These are phyloP conservation scores for Leptopilina boulardi DNA, from an alignment of 1,140 invertebrate species.

Conservation along the genomic window DNA sequence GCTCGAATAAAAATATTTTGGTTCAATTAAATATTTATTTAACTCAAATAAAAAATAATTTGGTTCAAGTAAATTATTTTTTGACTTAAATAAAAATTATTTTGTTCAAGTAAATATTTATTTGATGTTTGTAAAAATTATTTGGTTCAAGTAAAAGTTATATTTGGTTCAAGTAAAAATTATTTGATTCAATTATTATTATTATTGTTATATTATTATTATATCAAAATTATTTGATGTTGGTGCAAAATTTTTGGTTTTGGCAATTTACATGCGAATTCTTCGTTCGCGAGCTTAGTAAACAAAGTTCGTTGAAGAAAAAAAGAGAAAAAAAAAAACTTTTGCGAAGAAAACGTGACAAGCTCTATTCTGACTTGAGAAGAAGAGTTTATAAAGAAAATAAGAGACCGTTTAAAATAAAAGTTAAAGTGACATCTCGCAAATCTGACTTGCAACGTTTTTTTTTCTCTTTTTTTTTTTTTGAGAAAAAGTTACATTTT, in stretches of 20 bases:
- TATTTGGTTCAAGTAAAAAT: too few species aligned
- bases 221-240: too few species aligned
- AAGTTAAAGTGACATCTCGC: background rate
- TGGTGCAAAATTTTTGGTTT: background rate
- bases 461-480: too few species aligned
- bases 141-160: too few species aligned
- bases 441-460: background rate
- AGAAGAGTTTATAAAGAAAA: conserved; percentile 12
- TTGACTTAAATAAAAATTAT: too few species aligned
- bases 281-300: background rate
- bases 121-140: too few species aligned
- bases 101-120: too few species aligned
- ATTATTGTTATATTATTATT: background rate
- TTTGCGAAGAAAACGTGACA: conserved; percentile 14
- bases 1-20: too few species aligned
- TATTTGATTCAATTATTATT: too few species aligned
- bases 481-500: background rate
- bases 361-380: background rate
- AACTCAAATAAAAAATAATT: too few species aligned
- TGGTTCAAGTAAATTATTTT: too few species aligned
- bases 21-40: too few species aligned
- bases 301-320: background rate
- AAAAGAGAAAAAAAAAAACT: background rate
- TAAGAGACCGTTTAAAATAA: conserved; percentile 8
- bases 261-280: conserved; percentile 14